Evolutionary conservation across 2,888 invertebrate genomes (phyloP).

Genomic region (Phania funesta): DNA sequence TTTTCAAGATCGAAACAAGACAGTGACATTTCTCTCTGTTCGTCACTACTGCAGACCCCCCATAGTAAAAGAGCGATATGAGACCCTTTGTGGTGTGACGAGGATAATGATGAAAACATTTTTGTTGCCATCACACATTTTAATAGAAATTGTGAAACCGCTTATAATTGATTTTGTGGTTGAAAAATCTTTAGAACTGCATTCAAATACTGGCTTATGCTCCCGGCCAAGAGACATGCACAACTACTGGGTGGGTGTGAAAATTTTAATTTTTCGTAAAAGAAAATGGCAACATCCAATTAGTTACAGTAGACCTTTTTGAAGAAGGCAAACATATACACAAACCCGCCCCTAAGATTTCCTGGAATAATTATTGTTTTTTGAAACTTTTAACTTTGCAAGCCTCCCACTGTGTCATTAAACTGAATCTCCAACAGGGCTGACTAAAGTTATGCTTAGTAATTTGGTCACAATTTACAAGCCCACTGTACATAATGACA

Average conservation of each 20-base stretch:
- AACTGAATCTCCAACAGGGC: neutral
- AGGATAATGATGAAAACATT: neutral
- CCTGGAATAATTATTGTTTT: no score
- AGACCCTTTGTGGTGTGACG: conserved; percentile 5
- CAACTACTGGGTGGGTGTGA: conserved; percentile 30
- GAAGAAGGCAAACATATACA: neutral
- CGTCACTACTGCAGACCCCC: conserved; percentile 42
- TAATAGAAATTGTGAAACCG: conserved; percentile 34
- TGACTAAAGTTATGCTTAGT: conserved; percentile 13
- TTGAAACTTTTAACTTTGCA: neutral
- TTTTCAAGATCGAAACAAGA: conserved; percentile 12
- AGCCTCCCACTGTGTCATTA: neutral
- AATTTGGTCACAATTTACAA: neutral
- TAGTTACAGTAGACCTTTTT: conserved; percentile 31
- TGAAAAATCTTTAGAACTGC: conserved; percentile 23
- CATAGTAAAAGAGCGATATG: neutral
- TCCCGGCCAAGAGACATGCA: no score
- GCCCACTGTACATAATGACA: conserved; percentile 42
- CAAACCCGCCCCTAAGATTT: neutral
- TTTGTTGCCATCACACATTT: neutral
- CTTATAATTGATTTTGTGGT: conserved; percentile 67
- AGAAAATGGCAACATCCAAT: conserved; percentile 14
- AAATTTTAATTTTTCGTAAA: conserved; percentile 24
- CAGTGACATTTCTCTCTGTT: conserved; percentile 17
- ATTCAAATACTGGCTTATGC: no score